These are phyloP conservation scores for Mesodorylaimus sp. DNA, from an alignment of 2,888 invertebrate species.

Conservation along the genomic window DNA sequence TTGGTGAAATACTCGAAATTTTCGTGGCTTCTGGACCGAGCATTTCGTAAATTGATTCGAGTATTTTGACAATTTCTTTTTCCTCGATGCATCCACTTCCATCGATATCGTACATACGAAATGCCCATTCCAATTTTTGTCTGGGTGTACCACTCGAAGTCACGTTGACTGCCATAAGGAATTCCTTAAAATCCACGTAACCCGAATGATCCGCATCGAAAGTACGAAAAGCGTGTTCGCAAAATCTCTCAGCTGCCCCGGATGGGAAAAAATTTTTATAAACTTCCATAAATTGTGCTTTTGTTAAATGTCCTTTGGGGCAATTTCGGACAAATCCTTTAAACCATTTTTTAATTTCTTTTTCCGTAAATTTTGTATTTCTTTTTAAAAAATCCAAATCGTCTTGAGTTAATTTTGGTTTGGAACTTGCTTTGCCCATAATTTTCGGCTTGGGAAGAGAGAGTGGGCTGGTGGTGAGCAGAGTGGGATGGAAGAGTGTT, in stretches of 20 bases:
- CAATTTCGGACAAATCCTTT: slow-evolving; percentile 72
- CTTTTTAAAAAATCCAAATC: slow-evolving; percentile 96
- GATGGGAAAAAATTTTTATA: slow-evolving; percentile 32
- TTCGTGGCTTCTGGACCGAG: slow-evolving; percentile 13
- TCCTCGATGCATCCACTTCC: too few species aligned
- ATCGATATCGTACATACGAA: slow-evolving; percentile 59
- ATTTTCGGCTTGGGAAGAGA: too few species aligned
- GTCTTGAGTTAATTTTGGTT: slow-evolving; percentile 41
- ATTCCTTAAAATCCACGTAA: slow-evolving; percentile 76
- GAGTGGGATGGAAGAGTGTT: too few species aligned
- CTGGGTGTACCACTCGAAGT: slow-evolving; percentile 91
- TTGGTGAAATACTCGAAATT: too few species aligned
- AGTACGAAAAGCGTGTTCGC: slow-evolving; percentile 31
- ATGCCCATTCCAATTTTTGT: slow-evolving; percentile 95
- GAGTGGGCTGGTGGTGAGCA: too few species aligned
- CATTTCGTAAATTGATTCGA: background rate
- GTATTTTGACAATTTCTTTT: too few species aligned
- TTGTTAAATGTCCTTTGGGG: slow-evolving; percentile 30
- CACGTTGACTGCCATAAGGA: slow-evolving; percentile 87
- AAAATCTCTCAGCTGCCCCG: slow-evolving; percentile 30
- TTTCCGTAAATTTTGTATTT: slow-evolving; percentile 92
- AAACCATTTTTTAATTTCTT: slow-evolving; percentile 99
- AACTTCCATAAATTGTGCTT: slow-evolving; percentile 32
- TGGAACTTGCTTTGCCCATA: too few species aligned
- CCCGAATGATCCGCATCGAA: slow-evolving; percentile 78